Base-by-base conservation (phyloP, 2,113 vertebrate genomes). In the Phocoena phocoena region DNA sequence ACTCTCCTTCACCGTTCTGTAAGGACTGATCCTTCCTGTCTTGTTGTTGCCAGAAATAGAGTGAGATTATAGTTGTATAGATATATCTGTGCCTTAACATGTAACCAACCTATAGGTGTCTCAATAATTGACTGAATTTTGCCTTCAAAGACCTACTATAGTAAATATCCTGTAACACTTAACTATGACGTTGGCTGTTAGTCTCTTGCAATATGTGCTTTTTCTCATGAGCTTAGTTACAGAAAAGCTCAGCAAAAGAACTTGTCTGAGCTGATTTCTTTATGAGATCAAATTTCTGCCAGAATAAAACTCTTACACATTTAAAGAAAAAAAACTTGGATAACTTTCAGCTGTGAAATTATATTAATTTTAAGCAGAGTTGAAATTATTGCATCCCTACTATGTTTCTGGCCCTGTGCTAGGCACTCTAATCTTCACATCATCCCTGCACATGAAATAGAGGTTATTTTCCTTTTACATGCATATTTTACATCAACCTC, bases 111-210 rank as follows among this genome's bases (percentile, higher is more conserved):
- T 90, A 47, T 68, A 62, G 28, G 82, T 47, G 15, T 74, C 36
- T 92, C 20, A 85, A 55, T 88, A 94, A 95, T 18, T 82, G 62
- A 95, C 50, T 94, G 71, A 77, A 95, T 92, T 94, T 95, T 96
- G 26, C 83, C 77, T 92, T 41, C 2, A 50, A 41, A 95, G 58
- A 88, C 28, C 26, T 70, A 71, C 58, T 53, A 25, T 74, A 90
- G 4, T 86, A 77, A 76, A 28, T 92, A 85, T 87, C 82, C 41
- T 89, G 3, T 88, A 92, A 81, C 33, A 86, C 28, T 96, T 95
- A 86, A 15, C 70, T 94, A 31, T 95, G n/a, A 84, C 94, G 21
- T 96, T 95, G 90, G 28, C 85, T 94, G n/a, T 90, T 90, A 60
- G 55, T n/a, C 70, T 76, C 33, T 95, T 81, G 50, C 20, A 88